Evolutionary conservation across 2,888 invertebrate species (phyloP).

Genomic region (Hoplodrina blanda): DNA sequence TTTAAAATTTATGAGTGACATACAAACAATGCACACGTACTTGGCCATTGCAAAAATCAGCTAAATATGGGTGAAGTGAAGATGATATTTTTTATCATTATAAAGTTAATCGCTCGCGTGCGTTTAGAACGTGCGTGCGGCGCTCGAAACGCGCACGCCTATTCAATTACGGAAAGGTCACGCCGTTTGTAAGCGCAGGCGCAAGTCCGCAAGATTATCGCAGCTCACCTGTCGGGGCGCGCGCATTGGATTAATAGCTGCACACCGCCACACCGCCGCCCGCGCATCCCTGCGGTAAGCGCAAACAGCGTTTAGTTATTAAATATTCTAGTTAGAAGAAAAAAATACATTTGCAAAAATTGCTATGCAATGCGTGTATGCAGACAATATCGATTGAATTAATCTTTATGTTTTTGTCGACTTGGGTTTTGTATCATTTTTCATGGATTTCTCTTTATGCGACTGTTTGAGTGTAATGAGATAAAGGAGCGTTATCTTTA

Average conservation of each 20-base stretch:
- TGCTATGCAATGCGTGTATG: constrained; percentile 51
- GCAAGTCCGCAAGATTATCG: constrained; percentile 87
- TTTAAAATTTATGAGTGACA: constrained; percentile 42
- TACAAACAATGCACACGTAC: constrained; percentile 27
- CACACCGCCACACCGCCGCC: constrained; percentile 38
- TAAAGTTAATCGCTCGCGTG: constrained; percentile 80
- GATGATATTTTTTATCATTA: constrained; percentile 63
- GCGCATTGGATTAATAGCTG: constrained; percentile 76
- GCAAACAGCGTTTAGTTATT: constrained; percentile 62
- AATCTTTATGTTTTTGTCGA: constrained; percentile 50
- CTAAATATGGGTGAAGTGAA: constrained; percentile 50
- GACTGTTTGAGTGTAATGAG: constrained; percentile 6
- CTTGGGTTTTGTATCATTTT: constrained; percentile 32
- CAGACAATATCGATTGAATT: constrained; percentile 46
- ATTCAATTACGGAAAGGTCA: constrained; percentile 90
- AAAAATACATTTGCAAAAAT: constrained; percentile 56
- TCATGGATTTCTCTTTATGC: constrained; percentile 34
- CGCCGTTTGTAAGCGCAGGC: constrained; percentile 81
- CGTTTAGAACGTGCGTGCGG: constrained; percentile 84
- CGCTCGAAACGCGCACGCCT: constrained; percentile 81
- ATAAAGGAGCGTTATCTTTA: background rate
- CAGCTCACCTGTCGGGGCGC: constrained; percentile 84
- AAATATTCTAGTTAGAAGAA: constrained; percentile 64
- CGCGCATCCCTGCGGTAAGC: constrained; percentile 28
- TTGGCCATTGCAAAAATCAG: constrained; percentile 38